Evolutionary conservation across 2,888 invertebrate genomes (phyloP).

Genomic region (Cremastinae sp.): DNA sequence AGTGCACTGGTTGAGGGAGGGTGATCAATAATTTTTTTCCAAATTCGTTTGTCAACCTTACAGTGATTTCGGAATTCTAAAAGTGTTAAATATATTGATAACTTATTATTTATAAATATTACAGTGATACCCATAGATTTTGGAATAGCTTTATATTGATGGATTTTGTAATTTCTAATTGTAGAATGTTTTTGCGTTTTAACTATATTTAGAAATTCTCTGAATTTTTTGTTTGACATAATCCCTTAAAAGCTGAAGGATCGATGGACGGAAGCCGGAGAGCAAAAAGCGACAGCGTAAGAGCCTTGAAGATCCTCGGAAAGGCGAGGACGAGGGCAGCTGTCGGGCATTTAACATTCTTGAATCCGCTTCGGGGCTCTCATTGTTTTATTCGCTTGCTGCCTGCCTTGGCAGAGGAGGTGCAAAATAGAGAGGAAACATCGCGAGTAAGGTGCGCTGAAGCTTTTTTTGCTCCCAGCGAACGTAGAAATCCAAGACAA

Average conservation of each 20-base stretch:
- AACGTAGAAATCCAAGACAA: constrained; percentile 6
- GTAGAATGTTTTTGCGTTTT: constrained; percentile 13
- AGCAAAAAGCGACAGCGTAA: constrained; percentile 55
- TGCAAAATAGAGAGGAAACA: constrained; percentile 38
- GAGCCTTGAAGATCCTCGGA: constrained; percentile 64
- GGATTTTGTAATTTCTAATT: no score
- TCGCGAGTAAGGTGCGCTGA: constrained; percentile 3
- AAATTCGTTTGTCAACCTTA: no score
- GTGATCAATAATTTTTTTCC: no score
- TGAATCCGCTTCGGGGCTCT: constrained; percentile 61
- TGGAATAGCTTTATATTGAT: no score
- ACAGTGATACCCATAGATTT: no score
- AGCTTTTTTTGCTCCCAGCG: neutral
- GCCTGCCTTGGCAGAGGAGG: constrained; percentile 48
- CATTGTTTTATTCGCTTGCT: constrained; percentile 60
- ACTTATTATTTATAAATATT: no score
- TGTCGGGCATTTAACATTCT: constrained; percentile 62
- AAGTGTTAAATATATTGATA: no score
- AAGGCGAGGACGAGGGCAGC: constrained; percentile 61
- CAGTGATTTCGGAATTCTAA: no score
- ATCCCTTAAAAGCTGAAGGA: constrained; percentile 29
- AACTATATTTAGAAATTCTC: constrained; percentile 52
- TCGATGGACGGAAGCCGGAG: constrained; percentile 36
- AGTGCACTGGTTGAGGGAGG: no score
- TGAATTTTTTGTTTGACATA: constrained; percentile 1